Evolutionary conservation across 2,113 vertebrate genomes (phyloP).

Genomic region (Epinephelus moara): DNA sequence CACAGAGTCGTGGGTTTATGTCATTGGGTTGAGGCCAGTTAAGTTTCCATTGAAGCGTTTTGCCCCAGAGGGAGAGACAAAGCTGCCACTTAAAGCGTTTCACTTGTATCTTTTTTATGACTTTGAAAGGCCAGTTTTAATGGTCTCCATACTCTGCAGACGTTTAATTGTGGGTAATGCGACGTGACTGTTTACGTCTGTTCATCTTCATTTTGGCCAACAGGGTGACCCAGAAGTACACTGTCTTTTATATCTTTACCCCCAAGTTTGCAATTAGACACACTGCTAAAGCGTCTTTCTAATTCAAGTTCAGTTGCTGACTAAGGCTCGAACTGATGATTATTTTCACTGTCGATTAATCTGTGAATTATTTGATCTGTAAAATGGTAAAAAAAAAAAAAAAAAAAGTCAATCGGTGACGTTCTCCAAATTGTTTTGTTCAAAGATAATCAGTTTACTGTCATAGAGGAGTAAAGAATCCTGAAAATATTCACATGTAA

Average conservation of each 20-base stretch:
- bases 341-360: too few relatives aligned
- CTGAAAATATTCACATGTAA: too few relatives aligned
- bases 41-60: constrained; percentile 76
- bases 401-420: too few relatives aligned
- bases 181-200: constrained; percentile 16
- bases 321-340: neutral
- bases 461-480: too few relatives aligned
- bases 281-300: neutral
- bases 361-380: too few relatives aligned
- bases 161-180: neutral
- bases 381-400: too few relatives aligned
- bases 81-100: constrained; percentile 76
- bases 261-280: neutral
- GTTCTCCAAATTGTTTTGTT: too few relatives aligned
- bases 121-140: constrained; percentile 50
- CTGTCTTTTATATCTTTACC: neutral
- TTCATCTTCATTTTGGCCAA: neutral
- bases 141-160: constrained; percentile 7
- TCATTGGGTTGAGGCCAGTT: constrained; percentile 80
- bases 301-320: neutral
- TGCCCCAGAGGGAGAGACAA: constrained; percentile 77
- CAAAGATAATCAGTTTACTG: too few relatives aligned
- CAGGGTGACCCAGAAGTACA: neutral
- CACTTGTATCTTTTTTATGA: constrained; percentile 73
- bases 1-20: constrained; percentile 79